These are phyloP conservation scores for Anhinga anhinga DNA, from an alignment of 2,113 vertebrate species.

Conservation along the genomic window DNA sequence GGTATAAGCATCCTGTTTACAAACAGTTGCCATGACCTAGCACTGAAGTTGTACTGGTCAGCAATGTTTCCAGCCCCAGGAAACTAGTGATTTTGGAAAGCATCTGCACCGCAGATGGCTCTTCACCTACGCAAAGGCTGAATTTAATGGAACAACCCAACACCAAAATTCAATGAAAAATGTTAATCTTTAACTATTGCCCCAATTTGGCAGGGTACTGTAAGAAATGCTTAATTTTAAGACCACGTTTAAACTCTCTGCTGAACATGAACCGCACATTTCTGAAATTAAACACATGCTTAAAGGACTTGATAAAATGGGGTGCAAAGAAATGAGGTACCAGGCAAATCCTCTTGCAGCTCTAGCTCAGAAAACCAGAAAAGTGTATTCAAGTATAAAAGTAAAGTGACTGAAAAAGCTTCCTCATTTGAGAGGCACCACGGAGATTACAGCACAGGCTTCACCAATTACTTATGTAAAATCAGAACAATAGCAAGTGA, in stretches of 20 bases:
- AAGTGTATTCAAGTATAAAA: neutral
- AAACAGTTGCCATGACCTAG: neutral
- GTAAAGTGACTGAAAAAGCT: neutral
- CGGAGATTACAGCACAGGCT: neutral
- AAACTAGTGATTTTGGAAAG: neutral
- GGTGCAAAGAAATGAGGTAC: neutral
- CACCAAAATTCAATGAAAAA: neutral
- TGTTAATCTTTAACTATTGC: neutral
- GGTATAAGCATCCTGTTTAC: neutral
- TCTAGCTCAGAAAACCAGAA: neutral
- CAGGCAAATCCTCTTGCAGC: neutral
- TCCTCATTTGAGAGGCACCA: conserved; percentile 2
- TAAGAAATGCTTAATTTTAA: neutral
- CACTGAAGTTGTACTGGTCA: neutral
- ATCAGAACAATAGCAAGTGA: conserved; percentile 24
- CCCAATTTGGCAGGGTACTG: neutral
- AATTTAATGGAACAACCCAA: neutral
- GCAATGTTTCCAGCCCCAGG: neutral
- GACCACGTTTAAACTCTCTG: neutral
- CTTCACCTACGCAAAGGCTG: neutral
- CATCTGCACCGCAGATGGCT: neutral
- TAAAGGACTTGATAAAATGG: neutral
- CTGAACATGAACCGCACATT: neutral
- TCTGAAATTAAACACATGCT: neutral
- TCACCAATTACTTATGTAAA: conserved; percentile 18